These are phyloP conservation scores for Nothobranchius kuhntae DNA, from an alignment of 2,113 vertebrate species.

Conservation along the genomic window DNA sequence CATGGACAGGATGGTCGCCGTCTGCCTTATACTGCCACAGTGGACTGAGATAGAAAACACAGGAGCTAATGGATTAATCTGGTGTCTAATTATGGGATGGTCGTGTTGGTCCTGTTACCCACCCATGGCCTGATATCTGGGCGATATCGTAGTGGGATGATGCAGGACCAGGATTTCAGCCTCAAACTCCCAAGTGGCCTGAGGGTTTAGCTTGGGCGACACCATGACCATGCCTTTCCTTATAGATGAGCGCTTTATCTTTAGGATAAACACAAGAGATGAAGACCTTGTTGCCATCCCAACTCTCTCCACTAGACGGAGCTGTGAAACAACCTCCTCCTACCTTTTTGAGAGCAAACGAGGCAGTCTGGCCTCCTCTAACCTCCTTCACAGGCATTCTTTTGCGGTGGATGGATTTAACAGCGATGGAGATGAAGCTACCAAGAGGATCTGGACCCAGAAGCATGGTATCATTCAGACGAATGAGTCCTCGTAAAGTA, in stretches of 20 bases:
- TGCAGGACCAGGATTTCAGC: conserved; percentile 97
- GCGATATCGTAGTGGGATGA: conserved; percentile 97
- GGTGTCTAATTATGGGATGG: neutral
- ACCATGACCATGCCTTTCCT: conserved; percentile 99
- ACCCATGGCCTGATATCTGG: conserved; percentile 99
- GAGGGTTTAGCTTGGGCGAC: conserved; percentile 91
- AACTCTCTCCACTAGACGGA: neutral
- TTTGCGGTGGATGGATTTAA: conserved; percentile 98
- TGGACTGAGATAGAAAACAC: conserved; percentile 81
- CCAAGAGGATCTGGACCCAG: conserved; percentile 95
- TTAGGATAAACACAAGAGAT: neutral
- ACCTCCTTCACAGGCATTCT: conserved; percentile 98
- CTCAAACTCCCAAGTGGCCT: conserved; percentile 98
- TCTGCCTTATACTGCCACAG: conserved; percentile 97
- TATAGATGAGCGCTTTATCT: conserved; percentile 98
- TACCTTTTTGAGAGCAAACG: conserved; percentile 98
- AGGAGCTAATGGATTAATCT: neutral
- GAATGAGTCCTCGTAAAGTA: conserved; percentile 93
- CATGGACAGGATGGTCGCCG: conserved; percentile 97
- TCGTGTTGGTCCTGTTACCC: conserved; percentile 32
- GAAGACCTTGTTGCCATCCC: neutral
- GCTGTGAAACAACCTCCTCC: neutral
- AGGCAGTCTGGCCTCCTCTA: conserved; percentile 94
- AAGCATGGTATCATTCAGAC: conserved; percentile 93
- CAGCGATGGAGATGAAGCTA: conserved; percentile 93